Base-by-base conservation (phyloP, 2,113 vertebrate genomes). In the Boleophthalmus pectinirostris region DNA sequence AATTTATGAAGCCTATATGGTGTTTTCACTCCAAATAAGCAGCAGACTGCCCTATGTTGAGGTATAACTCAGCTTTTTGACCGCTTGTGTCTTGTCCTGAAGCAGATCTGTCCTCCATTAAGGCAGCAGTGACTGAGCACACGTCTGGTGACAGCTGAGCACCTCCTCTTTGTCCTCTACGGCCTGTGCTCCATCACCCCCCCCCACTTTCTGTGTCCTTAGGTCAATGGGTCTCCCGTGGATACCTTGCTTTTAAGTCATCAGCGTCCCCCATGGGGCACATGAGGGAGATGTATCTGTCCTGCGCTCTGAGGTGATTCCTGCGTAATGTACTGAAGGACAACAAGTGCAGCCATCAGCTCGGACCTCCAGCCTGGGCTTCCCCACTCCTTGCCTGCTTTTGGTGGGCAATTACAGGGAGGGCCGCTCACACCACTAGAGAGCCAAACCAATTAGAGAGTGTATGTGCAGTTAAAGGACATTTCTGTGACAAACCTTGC, bases 101-200 rank as follows among this genome's bases (percentile, higher is more conserved):
- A 70, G 92, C 92, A 91, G 91, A 88, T 93, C 93, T 94, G 95
- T 93, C 96, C 95, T 97, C 97, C 94, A 97, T 95, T 96, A 96
- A 96, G 96, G 95, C 94, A 94, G 94, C 93, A 94, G 92, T 94
- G 94, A 78, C 79, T 79, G 79, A 94, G 94, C 94, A 93, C 90
- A 93, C 93, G 93, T 84, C 88, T 90, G 88, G 93, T 95, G 94
- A 94, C 94, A 93, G 89, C 78, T 89, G 83, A 86, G 83, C 89
- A 86, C 90, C 86, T 93, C 54, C 21, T 10, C 84, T 82, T 94
- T 87, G 92, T 92, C 91, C 80, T 76, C 78, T 60, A 69, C 23
- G 20, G 13, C 72, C 63, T 51, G 45, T 60, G 67, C 20, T 70
- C 63, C 61, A 38, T 76, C 23, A 47, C 51, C 29, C 69, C 61